Conservation (phyloP, 2,888 invertebrate species). For the Laothoe populi region DNA sequence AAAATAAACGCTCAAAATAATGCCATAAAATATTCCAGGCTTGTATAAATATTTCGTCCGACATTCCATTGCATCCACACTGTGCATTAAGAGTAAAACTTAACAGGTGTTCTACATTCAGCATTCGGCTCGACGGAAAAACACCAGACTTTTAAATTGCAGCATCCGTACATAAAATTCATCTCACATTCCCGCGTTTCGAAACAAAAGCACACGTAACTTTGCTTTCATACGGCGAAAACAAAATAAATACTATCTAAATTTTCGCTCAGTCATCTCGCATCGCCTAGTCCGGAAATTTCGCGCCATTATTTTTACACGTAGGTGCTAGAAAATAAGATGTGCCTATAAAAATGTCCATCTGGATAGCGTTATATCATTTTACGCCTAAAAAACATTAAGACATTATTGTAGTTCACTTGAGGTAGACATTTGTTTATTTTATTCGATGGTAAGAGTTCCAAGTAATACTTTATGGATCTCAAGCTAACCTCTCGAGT, state of each 20-base stretch:
- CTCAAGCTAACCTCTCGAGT: no score
- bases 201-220: conserved; percentile 12
- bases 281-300: conserved; percentile 31
- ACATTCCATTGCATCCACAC: no score
- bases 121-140: neutral
- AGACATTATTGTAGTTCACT: neutral
- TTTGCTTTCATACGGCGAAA: conserved; percentile 19
- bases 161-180: conserved; percentile 3
- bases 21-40: neutral
- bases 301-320: conserved; percentile 41
- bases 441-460: no score
- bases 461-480: no score
- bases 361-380: neutral
- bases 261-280: conserved; percentile 28
- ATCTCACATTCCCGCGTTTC: conserved; percentile 1
- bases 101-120: neutral
- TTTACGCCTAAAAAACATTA: neutral
- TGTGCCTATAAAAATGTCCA: neutral
- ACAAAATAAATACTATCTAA: conserved; percentile 29
- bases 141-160: neutral
- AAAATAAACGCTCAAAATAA: neutral
- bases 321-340: neutral
- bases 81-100: neutral
- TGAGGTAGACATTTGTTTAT: no score
- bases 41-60: neutral